Conservation (phyloP, 2,888 invertebrate species). For the Drosophila phalerata region DNA sequence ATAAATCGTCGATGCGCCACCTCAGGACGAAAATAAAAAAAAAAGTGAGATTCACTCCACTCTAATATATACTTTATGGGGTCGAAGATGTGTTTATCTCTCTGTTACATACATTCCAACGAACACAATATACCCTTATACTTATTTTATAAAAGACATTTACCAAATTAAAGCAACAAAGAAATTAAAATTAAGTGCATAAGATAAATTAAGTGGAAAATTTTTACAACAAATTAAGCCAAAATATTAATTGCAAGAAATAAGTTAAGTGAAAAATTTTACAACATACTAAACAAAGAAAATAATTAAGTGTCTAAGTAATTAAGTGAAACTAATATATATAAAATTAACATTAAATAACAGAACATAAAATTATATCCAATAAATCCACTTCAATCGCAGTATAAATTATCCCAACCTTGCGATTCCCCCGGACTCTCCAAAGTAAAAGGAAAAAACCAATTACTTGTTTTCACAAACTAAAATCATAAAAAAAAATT, state of each 20-base stretch:
- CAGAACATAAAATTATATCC: background rate
- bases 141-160: too few relatives aligned
- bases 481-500: background rate
- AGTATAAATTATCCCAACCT: background rate
- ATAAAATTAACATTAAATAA: background rate
- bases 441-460: background rate
- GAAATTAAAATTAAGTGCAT: background rate
- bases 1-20: too few relatives aligned
- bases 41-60: too few relatives aligned
- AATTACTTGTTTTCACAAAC: background rate
- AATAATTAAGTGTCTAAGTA: background rate
- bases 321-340: background rate
- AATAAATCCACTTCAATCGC: background rate
- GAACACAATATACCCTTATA: too few relatives aligned
- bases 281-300: too few relatives aligned
- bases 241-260: too few relatives aligned
- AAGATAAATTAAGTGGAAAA: background rate
- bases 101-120: too few relatives aligned
- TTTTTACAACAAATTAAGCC: conserved; percentile 1
- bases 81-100: too few relatives aligned
- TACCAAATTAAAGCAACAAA: conserved; percentile 2
- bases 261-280: too few relatives aligned
- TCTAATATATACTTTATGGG: too few relatives aligned
- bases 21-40: too few relatives aligned
- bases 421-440: background rate